Evolutionary conservation across 2,113 vertebrate genomes (phyloP).

Genomic region (Merops nubicus): DNA sequence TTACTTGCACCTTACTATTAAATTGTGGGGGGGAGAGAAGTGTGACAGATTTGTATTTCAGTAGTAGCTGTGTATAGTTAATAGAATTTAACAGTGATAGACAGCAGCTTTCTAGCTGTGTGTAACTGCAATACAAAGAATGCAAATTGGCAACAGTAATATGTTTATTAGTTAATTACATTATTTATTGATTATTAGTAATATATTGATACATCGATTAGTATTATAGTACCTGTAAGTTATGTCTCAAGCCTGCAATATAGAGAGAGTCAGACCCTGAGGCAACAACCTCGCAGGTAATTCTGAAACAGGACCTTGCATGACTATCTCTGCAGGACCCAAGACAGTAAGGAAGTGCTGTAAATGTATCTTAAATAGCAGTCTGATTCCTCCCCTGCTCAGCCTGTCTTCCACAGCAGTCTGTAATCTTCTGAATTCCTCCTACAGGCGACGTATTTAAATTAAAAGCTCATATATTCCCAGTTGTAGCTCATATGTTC

Average conservation of each 20-base stretch:
- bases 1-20: background rate
- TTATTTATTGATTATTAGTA: background rate
- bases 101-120: background rate
- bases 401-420: background rate
- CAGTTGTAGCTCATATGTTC: background rate
- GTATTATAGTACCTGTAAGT: background rate
- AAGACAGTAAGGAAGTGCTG: background rate
- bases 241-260: background rate
- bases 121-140: background rate
- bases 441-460: background rate
- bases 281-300: background rate
- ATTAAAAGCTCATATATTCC: background rate
- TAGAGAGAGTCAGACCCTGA: background rate
- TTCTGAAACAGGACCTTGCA: background rate
- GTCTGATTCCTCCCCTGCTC: background rate
- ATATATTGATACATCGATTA: background rate
- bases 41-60: background rate
- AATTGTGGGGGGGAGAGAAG: background rate
- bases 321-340: background rate
- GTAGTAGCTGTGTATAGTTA: background rate
- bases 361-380: background rate
- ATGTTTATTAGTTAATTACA: background rate
- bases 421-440: background rate
- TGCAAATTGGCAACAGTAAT: background rate
- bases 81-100: background rate